phyloP scores from a whole-genome alignment of 2,797 vertebrate species.

The Champsocephalus esox region DNA sequence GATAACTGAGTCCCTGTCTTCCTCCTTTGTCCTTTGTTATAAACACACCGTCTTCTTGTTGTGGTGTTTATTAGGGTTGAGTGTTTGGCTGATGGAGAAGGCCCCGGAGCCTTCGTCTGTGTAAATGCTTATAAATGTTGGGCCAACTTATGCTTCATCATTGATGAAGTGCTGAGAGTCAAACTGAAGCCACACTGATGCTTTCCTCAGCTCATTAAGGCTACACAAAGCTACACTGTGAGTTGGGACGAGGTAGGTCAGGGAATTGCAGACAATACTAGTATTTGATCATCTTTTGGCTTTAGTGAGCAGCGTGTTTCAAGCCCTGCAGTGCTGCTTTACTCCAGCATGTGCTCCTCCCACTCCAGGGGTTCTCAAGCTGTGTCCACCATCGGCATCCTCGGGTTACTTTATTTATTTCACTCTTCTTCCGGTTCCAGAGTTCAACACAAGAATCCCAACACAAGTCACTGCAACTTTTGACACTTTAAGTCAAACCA shows the following conservation, averaged over 20 bases:
- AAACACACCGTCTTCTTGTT: slow-evolving; percentile 23
- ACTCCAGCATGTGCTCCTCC: slow-evolving; percentile 52
- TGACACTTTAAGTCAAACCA: slow-evolving; percentile 61
- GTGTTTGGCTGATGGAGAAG: slow-evolving; percentile 39
- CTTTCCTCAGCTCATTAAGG: slow-evolving; percentile 81
- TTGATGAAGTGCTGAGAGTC: slow-evolving; percentile 77
- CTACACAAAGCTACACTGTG: slow-evolving; percentile 62
- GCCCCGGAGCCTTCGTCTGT: slow-evolving; percentile 49
- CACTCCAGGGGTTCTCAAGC: slow-evolving; percentile 55
- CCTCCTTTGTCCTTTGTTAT: slow-evolving; percentile 48
- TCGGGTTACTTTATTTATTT: slow-evolving; percentile 31
- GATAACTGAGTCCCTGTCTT: slow-evolving; percentile 64
- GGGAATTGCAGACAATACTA: slow-evolving; percentile 76
- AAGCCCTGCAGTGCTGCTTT: slow-evolving; percentile 62
- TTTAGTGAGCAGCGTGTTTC: slow-evolving; percentile 43
- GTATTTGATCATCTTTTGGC: slow-evolving; percentile 83
- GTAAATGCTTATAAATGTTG: slow-evolving; percentile 76
- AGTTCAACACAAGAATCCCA: slow-evolving; percentile 37
- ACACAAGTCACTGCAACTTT: slow-evolving; percentile 59
- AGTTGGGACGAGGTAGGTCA: slow-evolving; percentile 47
- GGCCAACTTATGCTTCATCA: slow-evolving; percentile 70
- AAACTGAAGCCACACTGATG: slow-evolving; percentile 53
- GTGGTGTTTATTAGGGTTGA: slow-evolving; percentile 57
- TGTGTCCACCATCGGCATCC: slow-evolving; percentile 42
- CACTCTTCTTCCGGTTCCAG: slow-evolving; percentile 25